Percentiles rank a stretch among this genome's conserved stretches.
Evolutionary conservation across 2,888 invertebrate genomes (phyloP).

Genomic region (Pycnomerus fuliginosus): DNA sequence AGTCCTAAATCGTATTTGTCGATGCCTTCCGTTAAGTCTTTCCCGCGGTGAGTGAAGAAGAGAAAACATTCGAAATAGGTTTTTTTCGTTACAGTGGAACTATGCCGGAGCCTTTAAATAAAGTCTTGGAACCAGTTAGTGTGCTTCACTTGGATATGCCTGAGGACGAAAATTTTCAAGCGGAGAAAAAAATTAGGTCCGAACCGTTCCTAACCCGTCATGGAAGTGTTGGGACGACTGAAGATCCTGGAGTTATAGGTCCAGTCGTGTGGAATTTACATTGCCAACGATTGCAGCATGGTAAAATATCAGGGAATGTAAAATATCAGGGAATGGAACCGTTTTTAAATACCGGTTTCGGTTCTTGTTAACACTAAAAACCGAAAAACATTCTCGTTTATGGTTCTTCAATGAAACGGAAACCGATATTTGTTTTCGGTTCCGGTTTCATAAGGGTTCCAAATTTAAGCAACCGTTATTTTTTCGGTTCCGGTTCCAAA

Average conservation of each 20-base stretch:
- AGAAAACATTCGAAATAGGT: conserved; percentile 4
- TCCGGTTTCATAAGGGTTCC: no score
- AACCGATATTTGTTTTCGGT: no score
- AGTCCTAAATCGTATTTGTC: conserved; percentile 76
- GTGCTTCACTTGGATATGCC: conserved; percentile 68
- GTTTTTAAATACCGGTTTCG: no score
- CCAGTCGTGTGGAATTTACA: conserved; percentile 83
- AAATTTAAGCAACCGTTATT: conserved; percentile 1
- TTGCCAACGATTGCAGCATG: conserved; percentile 66
- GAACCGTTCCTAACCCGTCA: conserved; percentile 57
- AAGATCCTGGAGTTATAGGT: conserved; percentile 80
- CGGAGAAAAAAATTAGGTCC: not conserved
- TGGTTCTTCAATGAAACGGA: no score
- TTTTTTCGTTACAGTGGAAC: conserved; percentile 57
- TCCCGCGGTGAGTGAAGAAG: conserved; percentile 63
- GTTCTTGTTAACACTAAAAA: no score
- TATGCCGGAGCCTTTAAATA: conserved; percentile 75
- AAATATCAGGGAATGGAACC: no score
- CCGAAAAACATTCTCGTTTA: no score
- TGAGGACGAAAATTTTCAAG: conserved; percentile 38
- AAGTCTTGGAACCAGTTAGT: conserved; percentile 76
- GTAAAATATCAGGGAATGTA: no score
- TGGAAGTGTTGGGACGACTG: conserved; percentile 68
- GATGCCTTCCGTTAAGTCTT: conserved; percentile 84
- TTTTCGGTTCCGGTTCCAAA: no score